These are phyloP conservation scores for Bellardia pandia DNA, from an alignment of 2,888 invertebrate species.

Conservation along the genomic window DNA sequence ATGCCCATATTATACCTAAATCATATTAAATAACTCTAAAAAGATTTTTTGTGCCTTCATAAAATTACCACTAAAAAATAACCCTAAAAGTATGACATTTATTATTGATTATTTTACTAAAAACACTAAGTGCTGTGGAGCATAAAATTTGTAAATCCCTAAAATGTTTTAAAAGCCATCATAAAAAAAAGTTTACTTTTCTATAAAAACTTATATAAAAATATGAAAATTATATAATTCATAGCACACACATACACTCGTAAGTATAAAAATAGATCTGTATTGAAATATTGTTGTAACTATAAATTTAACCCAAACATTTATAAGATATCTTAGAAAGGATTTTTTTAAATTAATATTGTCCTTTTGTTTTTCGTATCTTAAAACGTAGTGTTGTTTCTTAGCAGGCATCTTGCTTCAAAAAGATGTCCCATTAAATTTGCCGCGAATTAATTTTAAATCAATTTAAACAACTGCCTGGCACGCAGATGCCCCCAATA, in stretches of 20 bases:
- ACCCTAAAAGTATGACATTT: neutral
- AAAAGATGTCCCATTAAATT: too few relatives aligned
- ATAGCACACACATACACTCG: neutral
- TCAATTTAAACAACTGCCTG: neutral
- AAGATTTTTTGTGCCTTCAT: neutral
- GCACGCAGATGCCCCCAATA: neutral
- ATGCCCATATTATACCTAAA: too few relatives aligned
- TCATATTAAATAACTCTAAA: too few relatives aligned
- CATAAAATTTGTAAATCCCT: neutral
- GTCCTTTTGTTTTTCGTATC: too few relatives aligned
- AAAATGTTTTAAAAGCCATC: neutral
- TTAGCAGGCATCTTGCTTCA: too few relatives aligned
- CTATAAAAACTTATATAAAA: neutral
- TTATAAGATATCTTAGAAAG: too few relatives aligned
- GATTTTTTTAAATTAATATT: too few relatives aligned
- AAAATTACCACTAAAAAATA: neutral
- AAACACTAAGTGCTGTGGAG: neutral
- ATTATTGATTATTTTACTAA: conserved; percentile 7
- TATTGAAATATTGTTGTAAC: too few relatives aligned
- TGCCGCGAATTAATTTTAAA: neutral
- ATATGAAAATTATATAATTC: neutral
- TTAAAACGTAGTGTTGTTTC: too few relatives aligned
- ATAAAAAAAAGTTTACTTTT: neutral
- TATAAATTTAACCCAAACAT: too few relatives aligned
- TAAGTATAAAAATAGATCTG: too few relatives aligned